Conservation (phyloP, 2,888 invertebrate species). For the Gastracanthus pulcherrimus region DNA sequence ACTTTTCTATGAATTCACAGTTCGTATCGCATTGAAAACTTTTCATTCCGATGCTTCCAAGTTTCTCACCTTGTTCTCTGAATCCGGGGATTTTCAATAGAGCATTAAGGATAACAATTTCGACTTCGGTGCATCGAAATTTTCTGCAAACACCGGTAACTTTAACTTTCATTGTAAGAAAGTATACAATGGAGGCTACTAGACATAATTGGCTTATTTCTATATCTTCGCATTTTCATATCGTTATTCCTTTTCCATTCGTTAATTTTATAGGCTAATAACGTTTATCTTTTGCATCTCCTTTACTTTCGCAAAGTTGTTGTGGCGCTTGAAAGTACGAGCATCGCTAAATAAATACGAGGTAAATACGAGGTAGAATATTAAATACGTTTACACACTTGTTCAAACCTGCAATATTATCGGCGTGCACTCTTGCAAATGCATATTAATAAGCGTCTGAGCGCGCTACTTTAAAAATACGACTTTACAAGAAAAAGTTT, state of each 20-base stretch:
- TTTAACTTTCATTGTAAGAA: too few relatives aligned
- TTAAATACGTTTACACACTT: not conserved
- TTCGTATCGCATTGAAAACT: not conserved
- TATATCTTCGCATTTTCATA: too few relatives aligned
- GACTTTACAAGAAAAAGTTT: not conserved
- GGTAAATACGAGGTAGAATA: not conserved
- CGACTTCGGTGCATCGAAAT: not conserved
- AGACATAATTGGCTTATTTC: not conserved
- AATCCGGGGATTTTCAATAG: not conserved
- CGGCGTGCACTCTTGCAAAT: not conserved
- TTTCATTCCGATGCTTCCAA: not conserved
- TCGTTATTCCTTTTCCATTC: too few relatives aligned
- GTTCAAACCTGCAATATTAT: slow-evolving; percentile 20
- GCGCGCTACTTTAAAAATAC: not conserved
- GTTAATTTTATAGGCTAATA: slow-evolving; percentile 6
- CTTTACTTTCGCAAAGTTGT: not conserved
- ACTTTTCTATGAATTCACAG: not conserved
- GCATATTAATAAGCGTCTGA: not conserved
- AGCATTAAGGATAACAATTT: not conserved
- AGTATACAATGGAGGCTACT: not conserved
- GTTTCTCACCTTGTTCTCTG: not conserved
- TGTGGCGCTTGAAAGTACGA: too few relatives aligned
- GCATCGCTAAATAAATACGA: not conserved
- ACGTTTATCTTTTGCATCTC: not conserved
- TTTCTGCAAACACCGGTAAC: not conserved